These are phyloP conservation scores for Desoria tigrina DNA, from an alignment of 2,888 invertebrate species.

Conservation along the genomic window DNA sequence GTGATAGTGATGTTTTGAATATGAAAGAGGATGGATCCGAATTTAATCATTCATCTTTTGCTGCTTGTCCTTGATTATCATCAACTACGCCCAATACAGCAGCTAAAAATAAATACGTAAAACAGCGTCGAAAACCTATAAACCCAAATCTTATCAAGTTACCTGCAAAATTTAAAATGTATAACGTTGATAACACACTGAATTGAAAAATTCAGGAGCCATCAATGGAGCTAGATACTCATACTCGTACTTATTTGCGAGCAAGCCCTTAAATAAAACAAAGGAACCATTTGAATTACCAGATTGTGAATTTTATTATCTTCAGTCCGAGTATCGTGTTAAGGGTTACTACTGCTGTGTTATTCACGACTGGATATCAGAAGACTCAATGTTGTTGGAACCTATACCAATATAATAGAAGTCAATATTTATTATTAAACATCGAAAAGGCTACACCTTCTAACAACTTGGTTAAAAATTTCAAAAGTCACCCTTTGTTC, in stretches of 20 bases:
- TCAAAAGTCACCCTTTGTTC: no score
- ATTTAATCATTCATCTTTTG: neutral
- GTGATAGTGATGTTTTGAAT: slow-evolving; percentile 17
- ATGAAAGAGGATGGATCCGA: neutral
- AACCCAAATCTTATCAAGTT: no score
- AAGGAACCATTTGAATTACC: slow-evolving; percentile 7
- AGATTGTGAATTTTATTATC: slow-evolving; percentile 34
- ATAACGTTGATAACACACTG: neutral
- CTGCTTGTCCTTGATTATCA: neutral
- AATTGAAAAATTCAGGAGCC: neutral
- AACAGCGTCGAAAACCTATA: neutral
- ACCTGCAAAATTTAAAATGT: neutral
- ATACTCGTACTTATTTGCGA: neutral
- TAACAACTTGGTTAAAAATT: no score
- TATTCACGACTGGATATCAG: slow-evolving; percentile 18
- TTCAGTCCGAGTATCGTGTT: slow-evolving; percentile 19
- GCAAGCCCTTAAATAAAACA: neutral
- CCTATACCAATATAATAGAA: slow-evolving; percentile 27
- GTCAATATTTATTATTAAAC: neutral
- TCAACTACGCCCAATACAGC: neutral
- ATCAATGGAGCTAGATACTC: neutral
- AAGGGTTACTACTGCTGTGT: slow-evolving; percentile 34
- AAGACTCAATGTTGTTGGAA: slow-evolving; percentile 34
- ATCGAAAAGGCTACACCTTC: no score
- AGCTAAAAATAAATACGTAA: neutral